phyloP scores from a whole-genome alignment of 2,888 invertebrate genomes.

The Bombylius major region DNA sequence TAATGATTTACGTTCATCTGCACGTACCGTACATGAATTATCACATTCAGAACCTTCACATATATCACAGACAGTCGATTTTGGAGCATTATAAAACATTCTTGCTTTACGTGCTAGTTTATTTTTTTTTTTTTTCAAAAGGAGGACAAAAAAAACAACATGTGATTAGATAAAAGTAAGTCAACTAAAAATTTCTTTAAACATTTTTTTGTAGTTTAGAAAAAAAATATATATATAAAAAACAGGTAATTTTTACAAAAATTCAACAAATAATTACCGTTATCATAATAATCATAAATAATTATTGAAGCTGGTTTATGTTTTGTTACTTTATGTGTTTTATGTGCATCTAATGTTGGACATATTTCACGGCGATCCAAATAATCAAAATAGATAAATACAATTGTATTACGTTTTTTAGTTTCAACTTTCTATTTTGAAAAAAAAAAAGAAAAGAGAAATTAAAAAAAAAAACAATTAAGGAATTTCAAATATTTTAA shows the following conservation, averaged over 20 bases:
- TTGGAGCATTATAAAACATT: conserved; percentile 63
- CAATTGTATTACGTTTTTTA: conserved; percentile 47
- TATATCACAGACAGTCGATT: conserved; percentile 66
- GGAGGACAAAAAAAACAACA: no score
- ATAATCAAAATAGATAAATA: conserved; percentile 65
- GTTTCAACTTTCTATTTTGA: conserved; percentile 49
- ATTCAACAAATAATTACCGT: conserved; percentile 71
- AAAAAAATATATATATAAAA: not conserved
- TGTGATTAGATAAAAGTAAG: not conserved
- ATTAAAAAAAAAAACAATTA: not conserved
- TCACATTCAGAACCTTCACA: conserved; percentile 54
- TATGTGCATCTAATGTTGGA: conserved; percentile 74
- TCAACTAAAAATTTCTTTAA: no score
- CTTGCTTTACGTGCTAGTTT: conserved; percentile 62
- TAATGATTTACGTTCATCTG: conserved; percentile 24
- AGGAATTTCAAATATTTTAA: not conserved
- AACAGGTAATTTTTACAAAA: no score
- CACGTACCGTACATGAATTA: conserved; percentile 28
- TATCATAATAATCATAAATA: conserved; percentile 86
- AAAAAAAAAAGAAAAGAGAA: not conserved
- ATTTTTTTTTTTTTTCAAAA: conserved; percentile 3
- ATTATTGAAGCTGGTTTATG: conserved; percentile 78
- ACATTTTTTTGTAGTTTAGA: no score
- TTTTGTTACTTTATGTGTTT: conserved; percentile 72
- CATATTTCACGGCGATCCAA: conserved; percentile 59